A percentile compares a stretch with the other conserved stretches of the same genome.
These are phyloP conservation scores for Papilio polytes DNA, from an alignment of 1,140 invertebrate species.

Conservation along the genomic window DNA sequence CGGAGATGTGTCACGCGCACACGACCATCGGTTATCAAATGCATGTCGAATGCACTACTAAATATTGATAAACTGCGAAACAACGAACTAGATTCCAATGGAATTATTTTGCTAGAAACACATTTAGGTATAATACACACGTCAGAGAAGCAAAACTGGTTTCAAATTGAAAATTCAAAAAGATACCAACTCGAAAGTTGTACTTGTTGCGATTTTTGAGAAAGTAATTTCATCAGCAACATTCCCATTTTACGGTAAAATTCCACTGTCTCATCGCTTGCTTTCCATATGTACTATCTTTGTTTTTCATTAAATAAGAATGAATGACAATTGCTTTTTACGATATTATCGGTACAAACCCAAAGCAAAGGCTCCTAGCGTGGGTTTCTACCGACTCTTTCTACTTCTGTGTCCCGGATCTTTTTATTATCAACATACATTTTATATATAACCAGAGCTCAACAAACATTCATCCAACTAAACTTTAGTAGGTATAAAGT, in stretches of 20 bases:
- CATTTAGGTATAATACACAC: neutral
- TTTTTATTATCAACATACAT: too few species aligned
- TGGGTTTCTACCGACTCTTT: too few species aligned
- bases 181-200: neutral
- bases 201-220: neutral
- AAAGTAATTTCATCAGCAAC: neutral
- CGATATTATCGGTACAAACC: too few species aligned
- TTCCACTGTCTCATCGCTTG: neutral
- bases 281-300: neutral
- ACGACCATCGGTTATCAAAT: constrained; percentile 2
- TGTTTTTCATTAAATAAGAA: too few species aligned
- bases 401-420: too few species aligned
- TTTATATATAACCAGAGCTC: too few species aligned
- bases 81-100: constrained; percentile 44
- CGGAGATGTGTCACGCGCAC: constrained; percentile 37
- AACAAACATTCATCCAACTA: too few species aligned
- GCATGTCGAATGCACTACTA: constrained; percentile 35
- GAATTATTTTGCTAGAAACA: constrained; percentile 49
- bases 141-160: neutral
- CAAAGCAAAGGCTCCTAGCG: too few species aligned
- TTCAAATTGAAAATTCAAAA: neutral
- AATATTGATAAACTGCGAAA: constrained; percentile 53
- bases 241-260: neutral
- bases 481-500: too few species aligned
- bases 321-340: neutral